Base-by-base conservation (phyloP, 2,113 vertebrate genomes). In the Clupea harengus region DNA sequence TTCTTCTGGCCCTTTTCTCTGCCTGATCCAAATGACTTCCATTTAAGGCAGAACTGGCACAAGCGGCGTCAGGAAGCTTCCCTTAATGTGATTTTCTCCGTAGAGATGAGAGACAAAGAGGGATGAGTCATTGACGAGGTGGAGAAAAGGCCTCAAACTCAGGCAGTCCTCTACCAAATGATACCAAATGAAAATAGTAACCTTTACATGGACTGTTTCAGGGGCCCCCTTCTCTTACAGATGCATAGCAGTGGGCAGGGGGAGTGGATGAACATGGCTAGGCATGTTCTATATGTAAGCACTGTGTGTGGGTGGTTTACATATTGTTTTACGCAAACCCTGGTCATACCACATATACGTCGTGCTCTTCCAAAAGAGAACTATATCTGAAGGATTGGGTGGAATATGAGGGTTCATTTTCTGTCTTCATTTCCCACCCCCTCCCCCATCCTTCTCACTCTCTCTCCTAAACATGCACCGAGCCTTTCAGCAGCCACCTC, bases 41-140 rank as follows among this genome's bases (percentile, higher is more conserved):
- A 94, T n/a, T 95, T 95, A 94, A 93, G 91, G 91, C 87, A 85
- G 87, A 75, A 90, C 93, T 92, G 90, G 91, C 86, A 92, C 83
- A 90, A 95, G 94, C 94, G 93, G 94, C 92, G 89, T 89, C 88
- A 86, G 89, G 87, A 67, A 25, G 92, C 91, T 94, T 90, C 91
- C 92, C 94, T 93, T 95, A 95, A 95, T 93, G 92, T 93, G 94
- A 95, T 95, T 95, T 95, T 88, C 90, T 89, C 84, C 54, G 86
- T 90, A 78, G 88, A 91, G 89, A 91, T 83, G 28, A 89, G 88
- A 92, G 93, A 94, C 91, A 93, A 93, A 93, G 91, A 91, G 89
- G 89, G 81, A 87, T 92, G 94, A 94, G 93, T 93, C 94, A 93
- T 89, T 89, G 87, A 87, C 90, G 89, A 93, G 90, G 88, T 54